Evolutionary conservation across 2,888 invertebrate genomes (phyloP).

Genomic region (Meandrusa payeni): DNA sequence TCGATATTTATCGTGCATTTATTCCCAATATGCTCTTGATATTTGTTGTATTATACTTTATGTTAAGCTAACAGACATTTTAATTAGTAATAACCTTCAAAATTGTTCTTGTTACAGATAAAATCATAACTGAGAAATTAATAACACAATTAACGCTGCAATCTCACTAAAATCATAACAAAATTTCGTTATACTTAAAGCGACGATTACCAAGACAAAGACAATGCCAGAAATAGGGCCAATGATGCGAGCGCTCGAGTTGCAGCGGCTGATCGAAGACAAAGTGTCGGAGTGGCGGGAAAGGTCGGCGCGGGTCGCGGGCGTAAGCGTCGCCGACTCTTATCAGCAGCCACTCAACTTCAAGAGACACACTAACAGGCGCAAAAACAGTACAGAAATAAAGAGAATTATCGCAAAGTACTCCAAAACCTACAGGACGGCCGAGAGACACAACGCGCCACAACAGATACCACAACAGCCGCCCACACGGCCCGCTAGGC

Average conservation of each 20-base stretch:
- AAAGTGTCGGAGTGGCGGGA: constrained; percentile 77
- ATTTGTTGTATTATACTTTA: no score
- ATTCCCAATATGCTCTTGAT: no score
- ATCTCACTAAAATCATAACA: constrained; percentile 29
- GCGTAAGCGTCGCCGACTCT: constrained; percentile 68
- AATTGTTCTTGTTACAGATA: constrained; percentile 16
- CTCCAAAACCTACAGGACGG: constrained; percentile 65
- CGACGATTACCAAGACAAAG: constrained; percentile 28
- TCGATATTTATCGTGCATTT: no score
- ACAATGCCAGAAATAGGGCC: constrained; percentile 75
- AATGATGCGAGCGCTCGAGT: constrained; percentile 74
- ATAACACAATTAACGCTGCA: not conserved
- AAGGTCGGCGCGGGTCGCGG: constrained; percentile 72
- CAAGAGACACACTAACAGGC: constrained; percentile 72
- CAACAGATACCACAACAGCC: constrained; percentile 43
- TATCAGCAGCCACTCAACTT: constrained; percentile 77
- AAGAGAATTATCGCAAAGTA: constrained; percentile 79
- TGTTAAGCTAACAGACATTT: no score
- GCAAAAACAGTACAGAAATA: constrained; percentile 77
- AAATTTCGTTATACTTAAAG: constrained; percentile 26
- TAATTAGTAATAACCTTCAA: no score
- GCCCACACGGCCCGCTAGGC: constrained; percentile 59
- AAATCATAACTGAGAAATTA: not conserved
- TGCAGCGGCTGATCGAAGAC: constrained; percentile 74
- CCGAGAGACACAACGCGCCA: constrained; percentile 47